These are phyloP conservation scores for Laterallus jamaicensis DNA, from an alignment of 2,113 vertebrate genomes.

Conservation along the genomic window DNA sequence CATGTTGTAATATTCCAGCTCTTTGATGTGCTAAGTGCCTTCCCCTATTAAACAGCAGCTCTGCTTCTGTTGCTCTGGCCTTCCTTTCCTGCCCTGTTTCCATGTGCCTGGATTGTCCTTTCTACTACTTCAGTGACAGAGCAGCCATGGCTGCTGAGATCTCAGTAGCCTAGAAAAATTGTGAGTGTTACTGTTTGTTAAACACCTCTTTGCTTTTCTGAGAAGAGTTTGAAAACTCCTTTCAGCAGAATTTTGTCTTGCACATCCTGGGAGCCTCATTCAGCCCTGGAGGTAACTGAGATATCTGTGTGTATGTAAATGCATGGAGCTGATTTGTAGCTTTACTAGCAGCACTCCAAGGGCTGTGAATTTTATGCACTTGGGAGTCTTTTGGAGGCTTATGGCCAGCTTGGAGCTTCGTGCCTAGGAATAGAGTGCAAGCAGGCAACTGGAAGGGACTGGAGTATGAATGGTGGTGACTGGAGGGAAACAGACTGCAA, in stretches of 20 bases:
- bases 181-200: background rate
- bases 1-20: background rate
- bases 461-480: background rate
- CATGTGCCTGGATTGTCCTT: background rate
- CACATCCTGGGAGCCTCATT: background rate
- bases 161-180: background rate
- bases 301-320: background rate
- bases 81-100: background rate
- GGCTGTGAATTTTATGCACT: background rate
- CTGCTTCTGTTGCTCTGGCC: background rate
- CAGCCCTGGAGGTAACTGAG: background rate
- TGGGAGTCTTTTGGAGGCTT: background rate
- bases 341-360: background rate
- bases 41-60: background rate
- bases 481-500: background rate
- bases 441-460: background rate
- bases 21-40: background rate
- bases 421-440: background rate
- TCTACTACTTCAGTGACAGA: background rate
- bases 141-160: background rate
- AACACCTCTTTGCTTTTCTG: background rate
- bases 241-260: background rate
- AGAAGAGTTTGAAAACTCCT: background rate
- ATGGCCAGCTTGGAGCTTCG: background rate
- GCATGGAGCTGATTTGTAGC: background rate